Percentiles rank a stretch among this genome's conserved stretches.
phyloP scores from a whole-genome alignment of 2,888 invertebrate genomes.

The Limnephilus lunatus region DNA sequence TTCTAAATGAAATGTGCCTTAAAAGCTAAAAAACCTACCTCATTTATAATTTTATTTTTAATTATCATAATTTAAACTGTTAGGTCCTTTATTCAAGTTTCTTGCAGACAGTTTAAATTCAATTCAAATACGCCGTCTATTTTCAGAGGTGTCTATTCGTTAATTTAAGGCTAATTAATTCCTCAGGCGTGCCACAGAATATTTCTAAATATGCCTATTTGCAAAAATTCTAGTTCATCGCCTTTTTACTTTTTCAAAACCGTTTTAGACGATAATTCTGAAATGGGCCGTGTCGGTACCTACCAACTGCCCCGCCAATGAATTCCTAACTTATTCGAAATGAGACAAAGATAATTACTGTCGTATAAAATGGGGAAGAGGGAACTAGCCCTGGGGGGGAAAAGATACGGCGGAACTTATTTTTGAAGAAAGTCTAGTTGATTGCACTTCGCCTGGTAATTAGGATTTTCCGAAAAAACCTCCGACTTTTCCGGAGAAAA shows the following conservation, averaged over 20 bases:
- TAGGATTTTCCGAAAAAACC: neutral
- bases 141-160: neutral
- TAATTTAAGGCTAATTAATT: neutral
- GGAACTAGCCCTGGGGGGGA: neutral
- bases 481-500: neutral
- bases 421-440: constrained; percentile 4
- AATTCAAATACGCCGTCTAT: neutral
- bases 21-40: too few species aligned
- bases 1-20: too few species aligned
- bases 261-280: neutral
- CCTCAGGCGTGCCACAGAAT: neutral
- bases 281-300: neutral
- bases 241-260: neutral
- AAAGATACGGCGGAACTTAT: neutral
- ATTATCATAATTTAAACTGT: too few species aligned
- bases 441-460: neutral
- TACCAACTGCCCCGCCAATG: neutral
- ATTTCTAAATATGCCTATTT: neutral
- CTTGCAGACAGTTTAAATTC: neutral
- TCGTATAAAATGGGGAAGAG: neutral
- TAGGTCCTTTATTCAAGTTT: too few species aligned
- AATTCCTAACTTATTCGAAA: neutral
- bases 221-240: neutral
- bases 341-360: neutral
- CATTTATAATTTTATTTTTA: too few species aligned